Evolutionary conservation across 1,140 invertebrate species (phyloP).

Genomic region (Stegodyphus mimosarum): DNA sequence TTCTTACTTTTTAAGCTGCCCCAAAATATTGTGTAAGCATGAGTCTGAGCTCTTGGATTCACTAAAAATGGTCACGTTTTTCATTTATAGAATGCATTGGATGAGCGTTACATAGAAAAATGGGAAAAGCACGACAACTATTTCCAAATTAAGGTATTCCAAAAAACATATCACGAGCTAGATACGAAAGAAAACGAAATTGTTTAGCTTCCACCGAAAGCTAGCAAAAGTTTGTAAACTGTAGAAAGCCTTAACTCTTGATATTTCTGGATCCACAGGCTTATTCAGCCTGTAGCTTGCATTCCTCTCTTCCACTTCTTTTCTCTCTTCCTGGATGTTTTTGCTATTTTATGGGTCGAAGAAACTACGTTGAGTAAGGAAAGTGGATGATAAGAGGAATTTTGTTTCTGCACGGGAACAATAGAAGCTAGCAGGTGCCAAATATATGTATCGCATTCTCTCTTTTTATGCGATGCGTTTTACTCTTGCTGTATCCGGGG

Average conservation of each 20-base stretch:
- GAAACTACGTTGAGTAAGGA: neutral
- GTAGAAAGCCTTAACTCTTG: too few species aligned
- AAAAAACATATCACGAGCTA: too few species aligned
- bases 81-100: neutral
- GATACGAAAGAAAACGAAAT: too few species aligned
- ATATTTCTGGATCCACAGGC: neutral
- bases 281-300: neutral
- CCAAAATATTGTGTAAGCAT: too few species aligned
- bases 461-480: slow-evolving; percentile 1
- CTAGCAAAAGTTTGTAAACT: too few species aligned
- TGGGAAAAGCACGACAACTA: neutral
- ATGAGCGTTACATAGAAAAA: neutral
- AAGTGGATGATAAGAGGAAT: slow-evolving; percentile 1
- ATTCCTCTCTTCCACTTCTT: slow-evolving; percentile 1
- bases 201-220: too few species aligned
- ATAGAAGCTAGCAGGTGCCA: slow-evolving; percentile 37
- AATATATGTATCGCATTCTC: slow-evolving; percentile 45
- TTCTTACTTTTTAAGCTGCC: too few species aligned
- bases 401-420: slow-evolving; percentile 1
- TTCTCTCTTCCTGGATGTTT: neutral
- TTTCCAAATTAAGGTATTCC: neutral
- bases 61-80: neutral
- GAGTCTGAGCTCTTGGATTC: too few species aligned
- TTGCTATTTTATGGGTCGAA: slow-evolving; percentile 16
- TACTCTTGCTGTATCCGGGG: slow-evolving; percentile 19